Percentiles rank a stretch among this genome's conserved stretches.
phyloP scores from a whole-genome alignment of 2,113 vertebrate genomes.

The Notarius lentiginosus region DNA sequence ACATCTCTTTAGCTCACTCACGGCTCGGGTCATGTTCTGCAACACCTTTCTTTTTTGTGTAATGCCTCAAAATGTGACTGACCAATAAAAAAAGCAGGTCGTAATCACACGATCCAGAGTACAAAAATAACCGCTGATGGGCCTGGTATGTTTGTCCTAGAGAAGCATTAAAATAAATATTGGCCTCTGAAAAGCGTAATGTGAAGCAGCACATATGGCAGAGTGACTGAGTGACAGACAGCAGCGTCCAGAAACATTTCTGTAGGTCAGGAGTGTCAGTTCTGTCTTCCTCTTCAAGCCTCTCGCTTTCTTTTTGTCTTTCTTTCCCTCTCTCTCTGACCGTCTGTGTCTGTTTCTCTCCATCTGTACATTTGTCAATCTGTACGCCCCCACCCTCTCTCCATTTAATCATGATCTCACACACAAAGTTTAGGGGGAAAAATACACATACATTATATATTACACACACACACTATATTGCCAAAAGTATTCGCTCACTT shows the following conservation, averaged over 20 bases:
- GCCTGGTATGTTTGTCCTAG: not conserved
- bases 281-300: not conserved
- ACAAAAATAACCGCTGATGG: constrained; percentile 1
- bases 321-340: accelerated
- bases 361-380: not conserved
- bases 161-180: not conserved
- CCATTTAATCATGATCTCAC: not conserved
- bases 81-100: not conserved
- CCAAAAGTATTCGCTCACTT: too few relatives aligned
- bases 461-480: too few relatives aligned
- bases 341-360: not conserved
- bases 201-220: not conserved
- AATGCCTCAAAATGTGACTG: not conserved
- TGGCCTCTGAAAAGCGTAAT: not conserved
- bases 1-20: not conserved
- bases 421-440: too few relatives aligned
- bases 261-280: not conserved
- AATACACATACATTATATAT: too few relatives aligned
- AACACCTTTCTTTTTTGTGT: not conserved
- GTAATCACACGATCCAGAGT: not conserved
- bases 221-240: not conserved
- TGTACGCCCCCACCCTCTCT: not conserved
- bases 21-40: not conserved
- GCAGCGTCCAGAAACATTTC: not conserved
- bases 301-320: not conserved